These are phyloP conservation scores for Antennarius maculatus DNA, from an alignment of 2,797 vertebrate genomes.

Conservation along the genomic window DNA sequence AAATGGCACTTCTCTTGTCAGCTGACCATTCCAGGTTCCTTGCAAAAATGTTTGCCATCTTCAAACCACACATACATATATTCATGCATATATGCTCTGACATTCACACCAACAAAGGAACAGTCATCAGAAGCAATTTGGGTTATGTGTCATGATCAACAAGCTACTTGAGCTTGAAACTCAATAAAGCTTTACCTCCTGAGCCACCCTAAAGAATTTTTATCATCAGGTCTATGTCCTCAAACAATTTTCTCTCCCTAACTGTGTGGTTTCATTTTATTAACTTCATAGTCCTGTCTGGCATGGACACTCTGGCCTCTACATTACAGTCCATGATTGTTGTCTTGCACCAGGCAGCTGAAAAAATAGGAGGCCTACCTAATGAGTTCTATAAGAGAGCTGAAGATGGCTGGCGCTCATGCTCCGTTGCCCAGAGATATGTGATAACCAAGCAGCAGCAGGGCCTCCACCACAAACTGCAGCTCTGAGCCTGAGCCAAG, in stretches of 20 bases:
- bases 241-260: constrained; percentile 2
- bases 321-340: constrained; percentile 39
- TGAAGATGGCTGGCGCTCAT: constrained; percentile 61
- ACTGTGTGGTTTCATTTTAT: constrained; percentile 35
- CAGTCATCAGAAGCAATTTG: background rate
- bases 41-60: background rate
- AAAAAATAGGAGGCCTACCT: constrained; percentile 67
- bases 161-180: background rate
- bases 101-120: too few species aligned
- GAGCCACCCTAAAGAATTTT: background rate
- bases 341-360: constrained; percentile 68
- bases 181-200: too few species aligned
- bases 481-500: constrained; percentile 10
- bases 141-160: background rate
- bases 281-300: constrained; percentile 41
- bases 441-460: constrained; percentile 49
- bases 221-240: constrained; percentile 26
- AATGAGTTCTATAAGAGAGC: constrained; percentile 73
- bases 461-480: constrained; percentile 35
- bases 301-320: constrained; percentile 54
- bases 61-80: background rate
- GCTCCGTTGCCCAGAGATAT: constrained; percentile 48
- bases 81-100: background rate
- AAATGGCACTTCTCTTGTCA: background rate
- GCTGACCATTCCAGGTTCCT: background rate